phyloP scores from a whole-genome alignment of 2,888 invertebrate species.

The Hartigia nigra region DNA sequence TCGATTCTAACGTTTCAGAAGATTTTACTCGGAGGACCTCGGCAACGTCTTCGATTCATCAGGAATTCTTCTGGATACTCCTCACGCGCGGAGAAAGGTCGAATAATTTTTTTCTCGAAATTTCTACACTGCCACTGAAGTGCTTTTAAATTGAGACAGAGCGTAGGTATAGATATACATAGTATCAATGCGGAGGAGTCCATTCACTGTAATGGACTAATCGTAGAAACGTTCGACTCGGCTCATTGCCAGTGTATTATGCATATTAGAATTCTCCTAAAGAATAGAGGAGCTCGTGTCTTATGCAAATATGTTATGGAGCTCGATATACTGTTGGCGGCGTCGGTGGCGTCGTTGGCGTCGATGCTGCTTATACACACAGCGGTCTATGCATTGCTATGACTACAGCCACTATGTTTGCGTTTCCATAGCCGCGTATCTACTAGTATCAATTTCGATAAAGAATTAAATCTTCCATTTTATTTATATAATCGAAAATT shows the following conservation, averaged over 20 bases:
- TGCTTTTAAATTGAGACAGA: not conserved
- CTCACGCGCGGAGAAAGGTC: not conserved
- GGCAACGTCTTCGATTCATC: not conserved
- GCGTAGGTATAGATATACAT: not conserved
- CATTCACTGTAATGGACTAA: slow-evolving; percentile 17
- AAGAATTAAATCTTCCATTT: not conserved
- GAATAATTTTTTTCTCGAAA: not conserved
- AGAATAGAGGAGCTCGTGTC: slow-evolving; percentile 42
- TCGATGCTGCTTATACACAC: slow-evolving; percentile 16
- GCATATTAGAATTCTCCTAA: slow-evolving; percentile 23
- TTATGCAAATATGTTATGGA: slow-evolving; percentile 40
- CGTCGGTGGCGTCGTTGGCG: not conserved
- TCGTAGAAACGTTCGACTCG: slow-evolving; percentile 17
- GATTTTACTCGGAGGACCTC: not conserved
- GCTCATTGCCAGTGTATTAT: slow-evolving; percentile 18
- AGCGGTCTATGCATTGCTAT: slow-evolving; percentile 29
- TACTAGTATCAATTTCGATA: not conserved
- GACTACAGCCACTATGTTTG: slow-evolving; percentile 15
- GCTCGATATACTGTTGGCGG: slow-evolving; percentile 1
- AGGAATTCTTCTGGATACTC: not conserved
- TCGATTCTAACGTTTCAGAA: slow-evolving; percentile 19
- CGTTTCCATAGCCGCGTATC: not conserved
- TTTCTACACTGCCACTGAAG: not conserved
- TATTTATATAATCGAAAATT: not conserved
- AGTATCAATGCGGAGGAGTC: not conserved